These are phyloP conservation scores for Graptemys geographica DNA, from an alignment of 2,797 vertebrate genomes.

Conservation along the genomic window DNA sequence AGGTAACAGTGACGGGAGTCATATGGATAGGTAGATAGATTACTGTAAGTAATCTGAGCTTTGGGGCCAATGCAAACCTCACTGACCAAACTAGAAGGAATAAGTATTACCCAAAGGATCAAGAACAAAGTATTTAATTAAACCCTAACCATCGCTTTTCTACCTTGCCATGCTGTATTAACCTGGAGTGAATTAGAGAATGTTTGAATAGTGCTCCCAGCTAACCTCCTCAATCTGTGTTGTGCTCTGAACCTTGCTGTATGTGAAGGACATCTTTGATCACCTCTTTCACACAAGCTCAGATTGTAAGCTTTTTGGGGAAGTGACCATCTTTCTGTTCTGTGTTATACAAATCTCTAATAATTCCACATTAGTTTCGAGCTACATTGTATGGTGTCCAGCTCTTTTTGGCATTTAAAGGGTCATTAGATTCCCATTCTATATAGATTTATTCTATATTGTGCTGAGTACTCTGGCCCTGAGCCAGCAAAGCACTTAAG, in stretches of 20 bases:
- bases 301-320: background rate
- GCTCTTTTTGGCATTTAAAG: background rate
- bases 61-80: background rate
- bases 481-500: background rate
- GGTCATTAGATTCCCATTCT: background rate
- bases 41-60: background rate
- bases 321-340: background rate
- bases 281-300: background rate
- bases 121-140: background rate
- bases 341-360: background rate
- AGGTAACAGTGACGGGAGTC: background rate
- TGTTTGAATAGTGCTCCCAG: background rate
- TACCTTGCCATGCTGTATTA: background rate
- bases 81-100: background rate
- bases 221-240: background rate
- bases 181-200: background rate
- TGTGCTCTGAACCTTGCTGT: background rate
- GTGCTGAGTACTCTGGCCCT: background rate
- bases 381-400: background rate
- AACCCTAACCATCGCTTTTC: background rate
- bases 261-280: background rate
- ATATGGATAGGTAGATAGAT: background rate
- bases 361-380: background rate
- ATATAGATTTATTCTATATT: background rate
- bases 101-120: background rate